Percentiles rank a stretch among this genome's conserved stretches.
phyloP scores from a whole-genome alignment of 1,140 invertebrate species.

The Lucilia sericata region DNA sequence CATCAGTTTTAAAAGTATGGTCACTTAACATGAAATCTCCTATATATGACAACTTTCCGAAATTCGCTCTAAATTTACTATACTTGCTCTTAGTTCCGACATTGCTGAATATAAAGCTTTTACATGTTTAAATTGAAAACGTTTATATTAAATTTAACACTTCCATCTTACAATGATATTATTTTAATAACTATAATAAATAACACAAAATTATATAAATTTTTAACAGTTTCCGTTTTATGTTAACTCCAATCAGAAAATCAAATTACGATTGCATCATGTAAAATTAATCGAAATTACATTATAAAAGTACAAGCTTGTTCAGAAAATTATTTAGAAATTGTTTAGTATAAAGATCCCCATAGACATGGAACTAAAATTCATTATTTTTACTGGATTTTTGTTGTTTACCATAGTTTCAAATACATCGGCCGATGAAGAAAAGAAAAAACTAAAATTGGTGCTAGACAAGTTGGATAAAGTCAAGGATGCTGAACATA shows the following conservation, averaged over 20 bases:
- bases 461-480: slow-evolving; percentile 52
- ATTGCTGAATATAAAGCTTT: too few relatives aligned
- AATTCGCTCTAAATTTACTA: too few relatives aligned
- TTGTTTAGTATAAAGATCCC: background rate
- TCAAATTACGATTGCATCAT: background rate
- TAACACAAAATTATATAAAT: too few relatives aligned
- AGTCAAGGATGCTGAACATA: slow-evolving; percentile 33
- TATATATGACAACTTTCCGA: too few relatives aligned
- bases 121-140: too few relatives aligned
- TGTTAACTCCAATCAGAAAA: background rate
- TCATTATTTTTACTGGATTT: background rate
- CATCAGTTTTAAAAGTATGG: too few relatives aligned
- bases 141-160: too few relatives aligned
- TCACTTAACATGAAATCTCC: too few relatives aligned
- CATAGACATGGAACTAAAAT: background rate
- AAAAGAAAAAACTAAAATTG: slow-evolving; percentile 42
- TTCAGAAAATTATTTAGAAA: background rate
- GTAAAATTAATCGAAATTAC: background rate
- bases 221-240: background rate
- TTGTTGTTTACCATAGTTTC: background rate
- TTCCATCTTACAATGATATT: too few relatives aligned
- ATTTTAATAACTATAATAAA: too few relatives aligned
- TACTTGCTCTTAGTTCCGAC: too few relatives aligned
- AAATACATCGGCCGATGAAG: background rate
- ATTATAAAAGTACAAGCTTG: background rate